Percentiles rank a stretch among this genome's conserved stretches.
Conservation (phyloP, 2,888 invertebrate species). For the Nebria salina region DNA sequence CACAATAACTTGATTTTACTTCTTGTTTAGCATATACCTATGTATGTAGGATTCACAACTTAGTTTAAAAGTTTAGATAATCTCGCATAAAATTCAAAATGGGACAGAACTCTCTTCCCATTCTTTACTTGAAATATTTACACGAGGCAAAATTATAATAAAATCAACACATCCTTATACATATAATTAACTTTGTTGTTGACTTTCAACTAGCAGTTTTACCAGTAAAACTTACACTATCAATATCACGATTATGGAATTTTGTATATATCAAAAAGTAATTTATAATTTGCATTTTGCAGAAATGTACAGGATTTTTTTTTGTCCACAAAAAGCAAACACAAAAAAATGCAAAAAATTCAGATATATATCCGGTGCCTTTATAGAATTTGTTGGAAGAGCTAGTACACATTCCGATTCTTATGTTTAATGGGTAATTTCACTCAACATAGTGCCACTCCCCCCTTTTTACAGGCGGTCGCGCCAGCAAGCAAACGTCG, state of each 20-base stretch:
- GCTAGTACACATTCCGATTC: background rate
- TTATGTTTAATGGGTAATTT: conserved; percentile 51
- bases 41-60: background rate
- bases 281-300: too few relatives aligned
- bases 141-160: background rate
- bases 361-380: conserved; percentile 7
- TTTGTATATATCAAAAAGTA: too few relatives aligned
- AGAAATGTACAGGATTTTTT: too few relatives aligned
- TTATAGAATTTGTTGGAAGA: background rate
- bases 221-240: too few relatives aligned
- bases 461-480: conserved; percentile 23
- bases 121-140: conserved; percentile 2
- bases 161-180: too few relatives aligned
- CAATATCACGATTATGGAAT: too few relatives aligned
- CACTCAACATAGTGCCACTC: conserved; percentile 43
- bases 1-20: background rate
- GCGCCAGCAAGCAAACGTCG: background rate
- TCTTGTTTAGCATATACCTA: too few relatives aligned
- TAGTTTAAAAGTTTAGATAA: background rate
- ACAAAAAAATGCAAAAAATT: too few relatives aligned
- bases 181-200: too few relatives aligned
- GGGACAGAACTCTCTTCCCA: background rate
- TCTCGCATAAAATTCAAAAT: background rate
- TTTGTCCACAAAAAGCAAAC: too few relatives aligned
- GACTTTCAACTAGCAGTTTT: too few relatives aligned